Evolutionary conservation across 2,888 invertebrate species (phyloP), one percentile per base, ranked within the genome.

Genomic region (Pheosia tremula): DNA sequence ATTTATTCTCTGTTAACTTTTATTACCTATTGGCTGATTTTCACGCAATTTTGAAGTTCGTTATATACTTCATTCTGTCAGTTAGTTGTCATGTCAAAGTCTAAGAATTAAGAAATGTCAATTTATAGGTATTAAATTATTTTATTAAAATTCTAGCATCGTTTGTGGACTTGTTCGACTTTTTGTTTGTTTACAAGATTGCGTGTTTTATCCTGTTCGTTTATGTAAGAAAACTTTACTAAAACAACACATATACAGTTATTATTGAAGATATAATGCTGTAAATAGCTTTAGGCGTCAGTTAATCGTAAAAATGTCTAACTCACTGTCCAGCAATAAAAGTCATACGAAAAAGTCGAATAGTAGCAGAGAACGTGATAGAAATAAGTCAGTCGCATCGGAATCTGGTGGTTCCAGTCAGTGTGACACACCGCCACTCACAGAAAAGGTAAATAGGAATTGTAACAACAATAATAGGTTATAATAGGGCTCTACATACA

Each of bases 381-480:
- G 87, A 86, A 90, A 86, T 69, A 92, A 89, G 67, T 81, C 89
- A 4, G 81, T 88, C 41, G 84, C 89, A 13, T 91, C 93, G 1
- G 94, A 94, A 75, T 93, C 93, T 37, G 94, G 93, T 5, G 93
- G 93, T 38, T 91, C 93, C 60, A 94, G 93, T 72, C 92, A 93
- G 71, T 92, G 93, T 71, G 94, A 93, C 72, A 93, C 91, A 39
- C 91, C 94, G 10, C 93, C 93, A 9, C 83, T 91, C 45, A 84
- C 79, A 57, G 94, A 93, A 69, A 94, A 92, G 90, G 94, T 90
- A 85, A 75, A 66, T 24, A 39, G 24, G 24, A 24, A 24, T 24
- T 24, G 5, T n/a, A 47, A 5, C 5, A n/a, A 5, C 0, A 47
- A 47, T n/a, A n/a, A n/a, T 4, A 47, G 47, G 47, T 47, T 47